Evolutionary conservation across 35 echinoderm and acorn worm genomes (phyloP).

Genomic region (Amphiura filiformis): DNA sequence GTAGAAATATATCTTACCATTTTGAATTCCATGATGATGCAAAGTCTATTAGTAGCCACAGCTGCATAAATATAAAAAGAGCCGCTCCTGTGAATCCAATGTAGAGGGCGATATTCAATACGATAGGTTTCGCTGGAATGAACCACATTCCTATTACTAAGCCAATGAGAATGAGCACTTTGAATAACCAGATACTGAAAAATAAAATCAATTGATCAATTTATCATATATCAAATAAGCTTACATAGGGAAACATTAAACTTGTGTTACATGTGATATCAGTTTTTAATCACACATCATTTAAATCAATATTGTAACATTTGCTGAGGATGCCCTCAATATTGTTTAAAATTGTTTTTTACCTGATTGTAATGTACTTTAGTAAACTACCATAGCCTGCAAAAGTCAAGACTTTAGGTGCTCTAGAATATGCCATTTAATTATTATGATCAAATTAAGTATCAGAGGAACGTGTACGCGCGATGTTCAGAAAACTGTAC

Average conservation of each 20-base stretch:
- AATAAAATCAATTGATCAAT: not conserved
- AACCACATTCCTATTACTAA: slow-evolving; percentile 70
- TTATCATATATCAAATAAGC: not conserved
- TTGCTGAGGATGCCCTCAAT: not conserved
- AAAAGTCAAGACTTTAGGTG: too few species aligned
- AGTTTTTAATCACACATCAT: too few species aligned
- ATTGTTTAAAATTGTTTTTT: not conserved
- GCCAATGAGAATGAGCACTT: slow-evolving; percentile 49
- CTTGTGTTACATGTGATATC: too few species aligned
- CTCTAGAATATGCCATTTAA: too few species aligned
- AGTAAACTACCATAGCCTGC: too few species aligned
- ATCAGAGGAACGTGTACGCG: too few species aligned
- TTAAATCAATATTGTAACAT: too few species aligned
- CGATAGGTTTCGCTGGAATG: slow-evolving; percentile 43
- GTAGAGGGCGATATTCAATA: slow-evolving; percentile 57
- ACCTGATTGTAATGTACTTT: too few species aligned
- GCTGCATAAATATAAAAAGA: slow-evolving; percentile 92
- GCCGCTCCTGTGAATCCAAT: slow-evolving; percentile 66
- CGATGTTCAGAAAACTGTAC: too few species aligned
- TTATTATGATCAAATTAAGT: too few species aligned
- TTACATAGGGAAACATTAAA: not conserved
- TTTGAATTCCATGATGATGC: slow-evolving; percentile 76
- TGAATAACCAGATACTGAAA: slow-evolving; percentile 83
- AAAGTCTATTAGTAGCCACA: slow-evolving; percentile 87
- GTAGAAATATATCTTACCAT: slow-evolving; percentile 49